Conservation (phyloP, 1,140 invertebrate species). For the Mycetomoellerius zeteki region DNA sequence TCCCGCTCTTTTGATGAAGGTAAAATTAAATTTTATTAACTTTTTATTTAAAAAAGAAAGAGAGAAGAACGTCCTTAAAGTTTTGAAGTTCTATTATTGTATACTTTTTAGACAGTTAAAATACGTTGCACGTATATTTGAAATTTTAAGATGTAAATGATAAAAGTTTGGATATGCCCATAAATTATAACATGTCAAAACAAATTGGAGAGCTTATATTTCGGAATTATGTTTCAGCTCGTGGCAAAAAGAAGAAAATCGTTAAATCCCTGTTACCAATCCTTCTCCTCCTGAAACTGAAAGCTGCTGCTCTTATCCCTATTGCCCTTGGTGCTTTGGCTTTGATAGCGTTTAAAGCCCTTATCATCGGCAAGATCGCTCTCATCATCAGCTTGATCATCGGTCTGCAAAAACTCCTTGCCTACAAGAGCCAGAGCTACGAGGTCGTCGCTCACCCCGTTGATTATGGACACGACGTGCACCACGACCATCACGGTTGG, state of each 20-base stretch:
- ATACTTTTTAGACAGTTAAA: not conserved
- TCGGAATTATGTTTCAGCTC: slow-evolving; percentile 81
- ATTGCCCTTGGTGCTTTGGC: slow-evolving; percentile 92
- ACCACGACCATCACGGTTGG: slow-evolving; percentile 84
- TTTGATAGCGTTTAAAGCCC: slow-evolving; percentile 93
- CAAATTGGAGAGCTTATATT: not conserved
- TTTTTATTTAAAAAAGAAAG: not conserved
- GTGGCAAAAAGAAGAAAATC: slow-evolving; percentile 90
- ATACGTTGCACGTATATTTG: not conserved
- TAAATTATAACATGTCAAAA: not conserved
- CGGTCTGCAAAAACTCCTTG: slow-evolving; percentile 92
- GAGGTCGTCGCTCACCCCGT: slow-evolving; percentile 87
- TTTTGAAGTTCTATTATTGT: not conserved
- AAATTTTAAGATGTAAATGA: not conserved
- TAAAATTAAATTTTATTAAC: slow-evolving; percentile 72
- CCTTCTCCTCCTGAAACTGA: slow-evolving; percentile 92
- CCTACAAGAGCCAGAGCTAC: slow-evolving; percentile 90
- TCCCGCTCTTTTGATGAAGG: slow-evolving; percentile 87
- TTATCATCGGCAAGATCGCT: slow-evolving; percentile 93
- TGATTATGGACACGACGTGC: slow-evolving; percentile 81
- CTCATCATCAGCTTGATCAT: slow-evolving; percentile 92
- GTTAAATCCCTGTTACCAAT: slow-evolving; percentile 89
- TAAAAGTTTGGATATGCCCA: not conserved
- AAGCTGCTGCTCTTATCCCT: slow-evolving; percentile 92
- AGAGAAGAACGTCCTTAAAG: not conserved